Base-by-base conservation (phyloP, 2,888 invertebrate genomes). In the Cosmopolites sordidus region DNA sequence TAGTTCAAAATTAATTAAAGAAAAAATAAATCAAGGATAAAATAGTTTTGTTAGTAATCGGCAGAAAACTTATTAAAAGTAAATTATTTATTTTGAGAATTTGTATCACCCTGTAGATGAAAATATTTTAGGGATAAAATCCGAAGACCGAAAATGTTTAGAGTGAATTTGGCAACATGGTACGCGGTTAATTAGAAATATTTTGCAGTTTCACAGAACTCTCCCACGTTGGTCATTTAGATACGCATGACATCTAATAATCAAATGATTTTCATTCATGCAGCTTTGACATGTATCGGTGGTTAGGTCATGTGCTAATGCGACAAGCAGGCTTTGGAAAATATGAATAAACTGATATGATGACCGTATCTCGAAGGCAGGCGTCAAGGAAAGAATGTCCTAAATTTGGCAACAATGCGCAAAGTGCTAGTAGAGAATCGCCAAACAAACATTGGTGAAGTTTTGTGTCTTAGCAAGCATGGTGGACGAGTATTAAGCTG, bases 381-480 rank as follows among this genome's bases (percentile, higher is more conserved):
- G 17, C 33, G 16, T 38, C 33, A 33, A 18, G 50, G 18, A 49
- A 54, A 46, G 39, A 50, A 50, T 45, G 43, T 40, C 33, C 12
- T 22, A 45, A 38, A 46, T 16, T 16, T 45, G 53, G 51, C 51
- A 59, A 59, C 53, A 54, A 54, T 50, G 51, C 58, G 54, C 55
- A 53, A 56, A 18, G 50, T 27, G 27, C 44, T 58, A 58, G 61
- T 54, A 60, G 62, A 63, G 61, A 60, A 64, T 63, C 63, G 63
- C 61, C 64, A 66, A 65, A 66, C 64, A 64, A 64, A 63, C 62
- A 64, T 61, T 63, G 60, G 64, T 60, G 60, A 66, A 63, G 62
- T 64, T 62, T 58, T 63, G 60, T 64, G 62, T 64, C 61, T 62
- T 59, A 60, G 60, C 27, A 63, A 61, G 66, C 63, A 65, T 63